Evolutionary conservation across 2,888 invertebrate genomes (phyloP), one percentile per base, ranked within the genome.

Genomic region (Notocelia uddmanniana): DNA sequence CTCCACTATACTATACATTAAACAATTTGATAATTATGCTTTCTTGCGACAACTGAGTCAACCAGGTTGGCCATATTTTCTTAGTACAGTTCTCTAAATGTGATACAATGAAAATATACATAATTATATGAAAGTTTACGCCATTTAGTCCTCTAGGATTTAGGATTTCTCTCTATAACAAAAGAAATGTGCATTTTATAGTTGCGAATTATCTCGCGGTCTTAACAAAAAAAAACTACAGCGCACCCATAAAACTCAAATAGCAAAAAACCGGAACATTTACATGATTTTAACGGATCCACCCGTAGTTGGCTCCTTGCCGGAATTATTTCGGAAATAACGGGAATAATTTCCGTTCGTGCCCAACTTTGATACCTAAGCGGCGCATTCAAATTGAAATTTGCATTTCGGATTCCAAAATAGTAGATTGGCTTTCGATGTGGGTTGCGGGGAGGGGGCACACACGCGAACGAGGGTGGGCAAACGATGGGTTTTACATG

Each of bases 361-460:
- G 69, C 58, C 19, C 62, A 50, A 58, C 64, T 70, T 57, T 64
- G 50, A 64, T 52, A 66, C 70, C 50, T 52, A 34, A 64, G 31
- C 64, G 68, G 26, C 54, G 68, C 58, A 70, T 70, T 59, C 64
- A 66, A 70, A 70, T 70, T 70, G 70, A 70, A 70, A 70, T 70
- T 70, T 59, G 70, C 64, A 70, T 70, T 70, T 66, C 48, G 64
- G 70, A 70, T 66, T 70, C 70, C 54, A 66, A 70, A 70, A 70
- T 70, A 58, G 70, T 70, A 59, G 70, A 66, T 70, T 70, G 66
- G 50, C 64, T 70, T 70, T 70, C 70, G 59, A 70, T 66, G 70
- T 64, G 70, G 63, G 50, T 26, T 23, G 23, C 63, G 41, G 64
- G 52, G 23, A 19, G 15, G 54, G 13, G 55, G 50, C n/a, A 64